These are phyloP conservation scores for Oreochromis aureus DNA, from an alignment of 2,113 vertebrate genomes.

Conservation along the genomic window DNA sequence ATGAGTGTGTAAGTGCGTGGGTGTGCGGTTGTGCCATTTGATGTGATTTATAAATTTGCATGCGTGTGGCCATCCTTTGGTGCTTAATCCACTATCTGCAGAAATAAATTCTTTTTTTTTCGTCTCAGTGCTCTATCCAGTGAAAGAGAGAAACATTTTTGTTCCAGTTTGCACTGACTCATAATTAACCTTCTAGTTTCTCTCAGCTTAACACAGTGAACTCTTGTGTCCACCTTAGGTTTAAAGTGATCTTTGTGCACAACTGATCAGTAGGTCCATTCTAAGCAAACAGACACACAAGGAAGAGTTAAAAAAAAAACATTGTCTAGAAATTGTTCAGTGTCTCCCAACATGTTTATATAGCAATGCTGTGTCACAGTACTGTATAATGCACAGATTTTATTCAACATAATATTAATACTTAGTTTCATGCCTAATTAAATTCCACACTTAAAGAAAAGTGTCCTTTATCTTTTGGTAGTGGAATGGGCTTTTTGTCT, in stretches of 20 bases:
- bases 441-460: not conserved
- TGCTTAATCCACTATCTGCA: conserved; percentile 42
- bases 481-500: not conserved
- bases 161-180: not conserved
- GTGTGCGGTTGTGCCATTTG: conserved; percentile 27
- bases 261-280: not conserved
- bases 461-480: not conserved
- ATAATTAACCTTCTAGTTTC: not conserved
- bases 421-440: not conserved
- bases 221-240: not conserved
- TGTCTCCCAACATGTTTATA: not conserved
- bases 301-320: not conserved
- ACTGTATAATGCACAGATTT: not conserved
- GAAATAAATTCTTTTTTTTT: not conserved
- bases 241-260: not conserved
- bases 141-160: not conserved
- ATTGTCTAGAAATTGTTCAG: not conserved
- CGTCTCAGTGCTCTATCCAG: not conserved
- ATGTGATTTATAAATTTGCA: conserved; percentile 50
- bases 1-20: conserved; percentile 22
- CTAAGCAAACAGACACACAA: not conserved
- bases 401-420: not conserved
- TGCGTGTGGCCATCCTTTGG: conserved; percentile 27
- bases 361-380: not conserved
- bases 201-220: not conserved